Percentiles rank a stretch among this genome's conserved stretches.
These are phyloP conservation scores for Mantis religiosa DNA, from an alignment of 2,888 invertebrate species.

Conservation along the genomic window DNA sequence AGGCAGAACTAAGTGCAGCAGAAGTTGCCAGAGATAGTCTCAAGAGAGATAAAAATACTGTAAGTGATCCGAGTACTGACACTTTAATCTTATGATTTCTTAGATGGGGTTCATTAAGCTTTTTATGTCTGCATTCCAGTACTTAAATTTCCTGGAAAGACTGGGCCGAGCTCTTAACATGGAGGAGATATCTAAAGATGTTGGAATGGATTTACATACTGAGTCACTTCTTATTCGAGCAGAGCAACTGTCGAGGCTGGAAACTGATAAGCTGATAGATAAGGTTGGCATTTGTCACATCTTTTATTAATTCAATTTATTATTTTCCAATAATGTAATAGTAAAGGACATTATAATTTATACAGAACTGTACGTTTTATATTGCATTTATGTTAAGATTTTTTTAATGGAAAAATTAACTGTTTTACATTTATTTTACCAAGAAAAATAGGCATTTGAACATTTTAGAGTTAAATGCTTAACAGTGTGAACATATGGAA, in stretches of 20 bases:
- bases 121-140: constrained; percentile 45
- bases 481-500: too few species aligned
- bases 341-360: too few species aligned
- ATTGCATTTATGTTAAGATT: not conserved
- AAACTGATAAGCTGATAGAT: constrained; percentile 78
- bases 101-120: not conserved
- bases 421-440: too few species aligned
- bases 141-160: constrained; percentile 77
- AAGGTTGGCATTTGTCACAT: constrained; percentile 54
- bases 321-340: not conserved
- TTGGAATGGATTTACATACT: constrained; percentile 76
- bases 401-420: not conserved
- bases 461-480: too few species aligned
- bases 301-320: not conserved
- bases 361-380: too few species aligned
- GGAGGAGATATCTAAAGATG: constrained; percentile 76
- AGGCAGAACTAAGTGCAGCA: constrained; percentile 70
- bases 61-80: constrained; percentile 43
- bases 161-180: constrained; percentile 78
- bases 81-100: too few species aligned
- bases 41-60: constrained; percentile 72
- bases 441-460: too few species aligned
- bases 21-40: constrained; percentile 69
- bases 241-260: constrained; percentile 75
- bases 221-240: constrained; percentile 81